Evolutionary conservation across 2,113 vertebrate species (phyloP).

Genomic region (Dipodomys stephensi): DNA sequence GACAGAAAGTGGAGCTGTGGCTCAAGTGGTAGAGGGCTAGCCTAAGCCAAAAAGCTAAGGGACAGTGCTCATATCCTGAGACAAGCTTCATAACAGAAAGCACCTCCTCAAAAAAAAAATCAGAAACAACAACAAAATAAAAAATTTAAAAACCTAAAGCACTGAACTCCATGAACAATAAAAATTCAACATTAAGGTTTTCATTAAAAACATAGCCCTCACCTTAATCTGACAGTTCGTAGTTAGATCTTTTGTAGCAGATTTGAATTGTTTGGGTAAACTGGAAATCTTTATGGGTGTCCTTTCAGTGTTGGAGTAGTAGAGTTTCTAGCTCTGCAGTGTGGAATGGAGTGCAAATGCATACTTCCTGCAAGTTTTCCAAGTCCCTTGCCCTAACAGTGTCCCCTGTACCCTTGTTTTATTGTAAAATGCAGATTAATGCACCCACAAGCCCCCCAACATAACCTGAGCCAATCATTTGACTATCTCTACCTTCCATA

Average conservation of each 20-base stretch:
- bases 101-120: too few relatives aligned
- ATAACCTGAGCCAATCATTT: not conserved
- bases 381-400: not conserved
- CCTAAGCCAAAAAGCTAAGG: too few relatives aligned
- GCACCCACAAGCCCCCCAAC: not conserved
- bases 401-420: not conserved
- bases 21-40: too few relatives aligned
- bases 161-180: not conserved
- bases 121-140: too few relatives aligned
- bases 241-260: not conserved
- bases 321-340: not conserved
- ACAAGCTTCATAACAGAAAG: too few relatives aligned
- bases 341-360: accelerated
- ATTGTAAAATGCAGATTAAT: not conserved
- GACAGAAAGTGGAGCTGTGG: too few relatives aligned
- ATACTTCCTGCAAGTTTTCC: not conserved
- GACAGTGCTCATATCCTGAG: too few relatives aligned
- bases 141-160: too few relatives aligned
- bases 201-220: not conserved
- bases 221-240: not conserved
- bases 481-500: too few relatives aligned
- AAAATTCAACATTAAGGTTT: not conserved
- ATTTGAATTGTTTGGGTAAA: not conserved
- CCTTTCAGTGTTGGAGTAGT: too few relatives aligned
- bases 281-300: not conserved